phyloP scores from a whole-genome alignment of 2,797 vertebrate species.

The Rhinichthys osculus region DNA sequence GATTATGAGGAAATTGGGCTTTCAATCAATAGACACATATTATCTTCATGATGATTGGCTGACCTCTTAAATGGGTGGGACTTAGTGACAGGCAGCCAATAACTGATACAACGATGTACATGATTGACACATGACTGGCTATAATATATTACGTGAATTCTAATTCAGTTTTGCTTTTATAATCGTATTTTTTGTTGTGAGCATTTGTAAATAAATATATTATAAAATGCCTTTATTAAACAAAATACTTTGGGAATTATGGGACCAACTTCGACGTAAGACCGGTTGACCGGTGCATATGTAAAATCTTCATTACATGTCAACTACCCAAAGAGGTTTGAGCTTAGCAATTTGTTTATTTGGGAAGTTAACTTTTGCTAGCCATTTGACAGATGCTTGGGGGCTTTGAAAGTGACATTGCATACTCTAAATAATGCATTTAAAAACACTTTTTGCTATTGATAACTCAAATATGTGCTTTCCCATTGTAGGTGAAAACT shows the following conservation, averaged over 20 bases:
- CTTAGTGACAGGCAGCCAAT: neutral
- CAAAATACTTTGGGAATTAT: neutral
- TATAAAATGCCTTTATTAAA: neutral
- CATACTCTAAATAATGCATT: neutral
- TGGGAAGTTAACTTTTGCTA: neutral
- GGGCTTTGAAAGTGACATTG: neutral
- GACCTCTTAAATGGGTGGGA: neutral
- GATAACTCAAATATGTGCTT: neutral
- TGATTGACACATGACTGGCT: neutral
- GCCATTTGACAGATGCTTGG: neutral
- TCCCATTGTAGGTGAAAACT: constrained; percentile 18
- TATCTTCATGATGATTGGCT: neutral
- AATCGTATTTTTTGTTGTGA: neutral
- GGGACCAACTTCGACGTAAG: neutral
- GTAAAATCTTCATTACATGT: neutral
- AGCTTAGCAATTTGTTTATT: neutral
- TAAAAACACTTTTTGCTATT: neutral
- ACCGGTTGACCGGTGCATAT: neutral
- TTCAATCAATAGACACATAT: neutral
- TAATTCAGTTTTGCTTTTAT: neutral
- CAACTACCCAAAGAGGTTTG: neutral
- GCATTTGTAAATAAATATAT: neutral
- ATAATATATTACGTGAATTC: neutral
- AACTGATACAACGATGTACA: neutral
- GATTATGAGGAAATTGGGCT: neutral